A percentile compares a stretch with the other conserved stretches of the same genome.
Conservation (phyloP, 2,797 vertebrate species). For the Pelochelys cantorii region DNA sequence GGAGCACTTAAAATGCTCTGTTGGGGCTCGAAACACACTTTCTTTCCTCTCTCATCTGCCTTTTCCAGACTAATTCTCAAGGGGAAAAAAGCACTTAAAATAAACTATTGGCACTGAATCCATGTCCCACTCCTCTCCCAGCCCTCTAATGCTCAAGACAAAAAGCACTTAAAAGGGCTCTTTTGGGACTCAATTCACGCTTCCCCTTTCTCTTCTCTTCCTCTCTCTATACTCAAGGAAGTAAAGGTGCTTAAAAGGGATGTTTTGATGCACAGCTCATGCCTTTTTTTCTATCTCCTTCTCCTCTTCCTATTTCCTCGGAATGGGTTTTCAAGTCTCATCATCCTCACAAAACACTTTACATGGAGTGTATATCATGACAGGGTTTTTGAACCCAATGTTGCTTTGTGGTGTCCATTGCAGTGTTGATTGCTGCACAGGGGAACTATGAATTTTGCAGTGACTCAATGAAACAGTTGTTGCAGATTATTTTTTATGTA, state of each 20-base stretch:
- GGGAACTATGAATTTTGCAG: constrained; percentile 8
- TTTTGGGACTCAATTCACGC: background rate
- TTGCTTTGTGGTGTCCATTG: constrained; percentile 34
- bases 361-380: constrained; percentile 54
- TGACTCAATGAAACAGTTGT: constrained; percentile 26
- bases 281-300: constrained; percentile 14
- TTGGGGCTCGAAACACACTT: constrained; percentile 18
- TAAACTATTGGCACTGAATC: constrained; percentile 27
- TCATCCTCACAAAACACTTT: constrained; percentile 36
- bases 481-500: background rate
- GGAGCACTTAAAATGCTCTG: background rate
- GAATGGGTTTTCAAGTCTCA: constrained; percentile 2
- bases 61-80: constrained; percentile 50
- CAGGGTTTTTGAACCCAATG: constrained; percentile 55
- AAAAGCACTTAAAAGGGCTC: constrained; percentile 43
- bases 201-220: background rate
- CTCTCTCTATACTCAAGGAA: constrained; percentile 7
- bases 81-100: constrained; percentile 60
- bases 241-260: constrained; percentile 26
- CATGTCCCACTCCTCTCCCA: constrained; percentile 5
- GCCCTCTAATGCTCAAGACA: constrained; percentile 1
- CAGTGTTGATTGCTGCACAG: background rate
- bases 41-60: background rate
- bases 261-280: constrained; percentile 17
- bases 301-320: background rate